Evolutionary conservation across 2,888 invertebrate genomes (phyloP).

Genomic region (Hydroisotoma schaefferi): DNA sequence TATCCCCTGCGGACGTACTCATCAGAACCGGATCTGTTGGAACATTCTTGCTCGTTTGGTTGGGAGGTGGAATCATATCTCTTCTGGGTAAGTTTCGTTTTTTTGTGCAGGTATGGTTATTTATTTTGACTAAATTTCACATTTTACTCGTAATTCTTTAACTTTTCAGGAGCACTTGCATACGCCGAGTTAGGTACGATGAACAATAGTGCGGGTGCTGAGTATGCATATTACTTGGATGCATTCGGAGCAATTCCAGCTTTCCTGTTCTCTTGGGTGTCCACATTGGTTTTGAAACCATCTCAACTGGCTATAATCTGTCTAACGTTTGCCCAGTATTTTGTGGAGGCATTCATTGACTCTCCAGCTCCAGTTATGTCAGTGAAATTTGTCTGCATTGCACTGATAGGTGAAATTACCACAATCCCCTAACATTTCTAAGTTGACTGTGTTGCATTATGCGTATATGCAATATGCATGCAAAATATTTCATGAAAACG

Average conservation of each 20-base stretch:
- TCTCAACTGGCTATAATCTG: constrained; percentile 74
- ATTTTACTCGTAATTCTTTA: not conserved
- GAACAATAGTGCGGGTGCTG: constrained; percentile 72
- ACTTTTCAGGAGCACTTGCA: constrained; percentile 65
- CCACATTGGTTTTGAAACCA: constrained; percentile 67
- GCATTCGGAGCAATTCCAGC: constrained; percentile 72
- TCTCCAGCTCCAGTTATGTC: constrained; percentile 74
- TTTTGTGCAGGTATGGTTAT: not conserved
- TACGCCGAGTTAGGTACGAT: constrained; percentile 79
- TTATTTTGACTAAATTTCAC: not conserved
- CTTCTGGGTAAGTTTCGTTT: constrained; percentile 67
- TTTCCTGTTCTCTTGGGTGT: constrained; percentile 74
- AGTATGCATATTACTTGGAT: constrained; percentile 74
- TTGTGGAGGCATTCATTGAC: constrained; percentile 70
- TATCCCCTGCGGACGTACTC: constrained; percentile 92
- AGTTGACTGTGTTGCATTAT: too few species aligned
- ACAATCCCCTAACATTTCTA: too few species aligned
- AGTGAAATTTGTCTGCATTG: constrained; percentile 81
- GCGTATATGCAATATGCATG: too few species aligned
- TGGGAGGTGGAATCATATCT: constrained; percentile 86
- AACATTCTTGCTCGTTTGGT: constrained; percentile 91
- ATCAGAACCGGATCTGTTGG: constrained; percentile 89
- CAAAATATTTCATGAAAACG: too few species aligned
- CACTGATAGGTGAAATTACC: constrained; percentile 84
- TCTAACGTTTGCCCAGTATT: constrained; percentile 72